phyloP scores from a whole-genome alignment of 2,113 vertebrate genomes.

The Rhegmatorhina hoffmannsi region DNA sequence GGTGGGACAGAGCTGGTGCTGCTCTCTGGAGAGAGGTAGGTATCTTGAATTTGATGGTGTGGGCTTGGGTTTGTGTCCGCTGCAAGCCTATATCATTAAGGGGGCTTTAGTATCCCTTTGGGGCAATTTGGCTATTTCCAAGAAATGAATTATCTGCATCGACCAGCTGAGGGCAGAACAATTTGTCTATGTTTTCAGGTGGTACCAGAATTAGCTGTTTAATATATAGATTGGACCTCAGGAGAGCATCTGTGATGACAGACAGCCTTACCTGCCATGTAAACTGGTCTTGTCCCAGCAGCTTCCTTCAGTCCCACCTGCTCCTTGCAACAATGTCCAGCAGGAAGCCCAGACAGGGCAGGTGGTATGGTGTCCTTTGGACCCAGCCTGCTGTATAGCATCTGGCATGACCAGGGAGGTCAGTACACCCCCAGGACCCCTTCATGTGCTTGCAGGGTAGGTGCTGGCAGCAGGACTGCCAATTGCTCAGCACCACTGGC shows the following conservation, averaged over 20 bases:
- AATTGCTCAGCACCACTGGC: neutral
- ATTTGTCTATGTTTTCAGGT: neutral
- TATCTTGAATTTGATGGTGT: neutral
- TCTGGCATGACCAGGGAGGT: neutral
- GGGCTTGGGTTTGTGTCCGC: neutral
- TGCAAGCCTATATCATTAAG: neutral
- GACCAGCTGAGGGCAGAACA: neutral
- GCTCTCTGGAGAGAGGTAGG: neutral
- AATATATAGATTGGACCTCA: neutral
- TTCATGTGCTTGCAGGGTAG: neutral
- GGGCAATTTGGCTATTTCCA: neutral
- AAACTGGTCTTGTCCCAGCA: neutral
- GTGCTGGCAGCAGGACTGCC: neutral
- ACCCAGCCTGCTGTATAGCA: fast-evolving
- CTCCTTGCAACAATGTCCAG: neutral
- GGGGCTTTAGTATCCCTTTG: neutral
- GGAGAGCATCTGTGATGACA: neutral
- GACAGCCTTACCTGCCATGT: neutral
- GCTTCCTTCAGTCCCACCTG: neutral
- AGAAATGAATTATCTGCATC: neutral
- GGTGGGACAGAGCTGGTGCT: neutral
- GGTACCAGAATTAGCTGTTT: neutral
- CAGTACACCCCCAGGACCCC: fast-evolving
- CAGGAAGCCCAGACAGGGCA: neutral
- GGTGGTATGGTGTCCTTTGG: neutral